Evolutionary conservation across 2,113 vertebrate species (phyloP).

Genomic region (Brachyhypopomus occidentalis): DNA sequence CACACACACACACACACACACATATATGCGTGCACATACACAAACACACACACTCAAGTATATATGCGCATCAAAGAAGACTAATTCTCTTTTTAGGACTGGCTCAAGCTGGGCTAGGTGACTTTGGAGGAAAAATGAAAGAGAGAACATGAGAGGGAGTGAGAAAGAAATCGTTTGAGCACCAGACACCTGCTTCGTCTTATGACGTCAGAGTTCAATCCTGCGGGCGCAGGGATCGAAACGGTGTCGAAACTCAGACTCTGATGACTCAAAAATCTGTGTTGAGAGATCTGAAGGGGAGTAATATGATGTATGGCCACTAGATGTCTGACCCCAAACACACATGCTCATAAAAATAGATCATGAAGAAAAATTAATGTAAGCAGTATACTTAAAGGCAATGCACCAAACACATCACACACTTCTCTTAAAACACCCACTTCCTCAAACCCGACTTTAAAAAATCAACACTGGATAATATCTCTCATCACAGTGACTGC

Average conservation of each 20-base stretch:
- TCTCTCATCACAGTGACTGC: background rate
- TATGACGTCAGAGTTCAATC: conserved; percentile 19
- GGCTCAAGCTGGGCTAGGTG: background rate
- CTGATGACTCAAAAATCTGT: conserved; percentile 28
- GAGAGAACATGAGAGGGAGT: background rate
- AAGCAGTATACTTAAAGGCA: background rate
- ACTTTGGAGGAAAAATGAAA: background rate
- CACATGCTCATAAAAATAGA: background rate
- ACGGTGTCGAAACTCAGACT: background rate
- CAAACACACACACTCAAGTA: conserved; percentile 20
- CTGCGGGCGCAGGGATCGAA: conserved; percentile 9
- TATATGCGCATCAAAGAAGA: conserved; percentile 47
- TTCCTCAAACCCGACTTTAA: background rate
- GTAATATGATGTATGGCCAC: conserved; percentile 23
- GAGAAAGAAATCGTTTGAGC: background rate
- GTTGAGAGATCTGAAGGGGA: conserved; percentile 4
- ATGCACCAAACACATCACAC: background rate
- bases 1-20: conserved; percentile 29
- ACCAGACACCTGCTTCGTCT: conserved; percentile 26
- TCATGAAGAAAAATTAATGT: background rate
- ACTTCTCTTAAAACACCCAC: background rate
- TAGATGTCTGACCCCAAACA: conserved; percentile 6
- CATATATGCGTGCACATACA: conserved; percentile 17
- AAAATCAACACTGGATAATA: background rate
- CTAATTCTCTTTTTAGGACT: background rate